These are phyloP conservation scores for Saccopteryx leptura DNA, from an alignment of 2,113 vertebrate species.

Conservation along the genomic window DNA sequence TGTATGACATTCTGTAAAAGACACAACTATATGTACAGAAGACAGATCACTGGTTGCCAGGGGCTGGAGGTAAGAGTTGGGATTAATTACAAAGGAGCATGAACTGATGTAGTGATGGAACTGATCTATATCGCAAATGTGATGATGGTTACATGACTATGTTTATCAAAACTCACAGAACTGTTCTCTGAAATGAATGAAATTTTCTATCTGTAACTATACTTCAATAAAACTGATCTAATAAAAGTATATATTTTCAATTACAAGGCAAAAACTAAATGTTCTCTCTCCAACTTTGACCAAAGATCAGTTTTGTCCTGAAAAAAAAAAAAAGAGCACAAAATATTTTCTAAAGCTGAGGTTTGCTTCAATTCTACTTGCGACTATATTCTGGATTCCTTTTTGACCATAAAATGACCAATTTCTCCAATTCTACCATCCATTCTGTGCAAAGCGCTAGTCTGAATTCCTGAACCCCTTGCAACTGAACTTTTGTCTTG, in stretches of 20 bases:
- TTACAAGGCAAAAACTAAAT: not conserved
- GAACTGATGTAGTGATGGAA: not conserved
- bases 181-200: not conserved
- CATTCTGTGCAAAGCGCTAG: not conserved
- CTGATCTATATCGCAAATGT: not conserved
- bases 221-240: not conserved
- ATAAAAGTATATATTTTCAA: conserved; percentile 8
- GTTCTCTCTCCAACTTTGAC: not conserved
- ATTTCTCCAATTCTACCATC: not conserved
- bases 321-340: not conserved
- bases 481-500: not conserved
- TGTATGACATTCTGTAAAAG: not conserved
- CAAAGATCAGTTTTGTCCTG: not conserved
- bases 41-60: not conserved
- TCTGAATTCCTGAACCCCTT: not conserved
- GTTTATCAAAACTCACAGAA: conserved; percentile 15
- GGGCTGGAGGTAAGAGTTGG: not conserved
- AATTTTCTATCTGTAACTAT: not conserved
- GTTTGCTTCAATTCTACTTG: not conserved
- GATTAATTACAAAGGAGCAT: not conserved
- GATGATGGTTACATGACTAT: not conserved
- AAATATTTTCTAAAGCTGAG: not conserved
- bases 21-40: not conserved
- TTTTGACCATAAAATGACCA: not conserved
- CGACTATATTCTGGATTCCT: not conserved